These are phyloP conservation scores for Pogonognathellus flavescens DNA, from an alignment of 1,140 invertebrate species.

Conservation along the genomic window DNA sequence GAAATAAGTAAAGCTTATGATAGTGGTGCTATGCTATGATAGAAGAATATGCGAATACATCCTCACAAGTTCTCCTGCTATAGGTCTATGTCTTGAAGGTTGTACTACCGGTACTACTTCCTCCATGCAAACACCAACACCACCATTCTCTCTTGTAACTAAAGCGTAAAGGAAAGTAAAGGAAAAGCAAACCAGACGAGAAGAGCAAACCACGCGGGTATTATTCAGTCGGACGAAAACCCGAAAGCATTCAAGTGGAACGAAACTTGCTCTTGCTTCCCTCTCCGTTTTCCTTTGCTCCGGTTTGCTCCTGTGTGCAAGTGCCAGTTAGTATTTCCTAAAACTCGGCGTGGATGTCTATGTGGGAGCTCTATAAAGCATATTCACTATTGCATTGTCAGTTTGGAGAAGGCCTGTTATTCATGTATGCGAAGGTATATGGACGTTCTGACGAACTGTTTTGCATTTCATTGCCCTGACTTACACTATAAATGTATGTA, in stretches of 20 bases:
- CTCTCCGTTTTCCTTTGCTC: conserved; percentile 18
- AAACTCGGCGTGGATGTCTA: background rate
- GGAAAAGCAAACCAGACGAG: background rate
- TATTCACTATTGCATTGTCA: background rate
- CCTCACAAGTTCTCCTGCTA: background rate
- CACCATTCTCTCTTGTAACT: background rate
- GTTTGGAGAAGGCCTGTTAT: background rate
- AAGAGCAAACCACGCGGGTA: conserved; percentile 24
- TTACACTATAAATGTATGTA: background rate
- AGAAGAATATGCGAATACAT: too few species aligned
- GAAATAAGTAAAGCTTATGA: too few species aligned
- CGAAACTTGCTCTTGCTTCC: conserved; percentile 43
- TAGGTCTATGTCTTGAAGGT: background rate
- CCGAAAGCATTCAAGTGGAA: conserved; percentile 42
- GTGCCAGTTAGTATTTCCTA: background rate
- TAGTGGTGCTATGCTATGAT: too few species aligned
- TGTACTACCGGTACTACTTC: background rate
- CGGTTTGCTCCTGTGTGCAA: background rate
- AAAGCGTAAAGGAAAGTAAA: conserved; percentile 14
- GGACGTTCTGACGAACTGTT: conserved; percentile 11
- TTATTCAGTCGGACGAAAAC: conserved; percentile 41
- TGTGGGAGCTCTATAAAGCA: background rate
- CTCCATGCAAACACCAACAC: background rate
- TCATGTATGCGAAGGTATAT: background rate
- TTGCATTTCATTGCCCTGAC: conserved; percentile 37